These are phyloP conservation scores for Drosophila neocordata DNA, from an alignment of 1,140 invertebrate genomes.

Conservation along the genomic window DNA sequence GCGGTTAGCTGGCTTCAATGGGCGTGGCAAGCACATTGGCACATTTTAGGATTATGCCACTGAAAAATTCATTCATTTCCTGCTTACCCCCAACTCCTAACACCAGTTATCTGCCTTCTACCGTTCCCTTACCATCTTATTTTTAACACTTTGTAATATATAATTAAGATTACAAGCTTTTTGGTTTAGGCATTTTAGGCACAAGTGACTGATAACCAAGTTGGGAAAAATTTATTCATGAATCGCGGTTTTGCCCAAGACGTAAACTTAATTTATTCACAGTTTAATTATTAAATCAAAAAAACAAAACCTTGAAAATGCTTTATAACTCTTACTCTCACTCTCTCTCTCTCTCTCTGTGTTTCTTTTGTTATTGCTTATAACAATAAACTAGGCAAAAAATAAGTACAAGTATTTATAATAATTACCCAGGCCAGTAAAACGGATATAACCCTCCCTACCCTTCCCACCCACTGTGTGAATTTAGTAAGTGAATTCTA, in stretches of 20 bases:
- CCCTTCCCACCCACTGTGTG: neutral
- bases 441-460: conserved; percentile 7
- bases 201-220: conserved; percentile 76
- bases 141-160: conserved; percentile 78
- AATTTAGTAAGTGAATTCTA: neutral
- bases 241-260: neutral
- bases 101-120: too few species aligned
- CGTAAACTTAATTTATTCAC: conserved; percentile 63
- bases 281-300: conserved; percentile 71
- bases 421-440: conserved; percentile 12
- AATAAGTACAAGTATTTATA: conserved; percentile 14
- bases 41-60: conserved; percentile 76
- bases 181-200: conserved; percentile 63
- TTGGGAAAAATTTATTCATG: conserved; percentile 76
- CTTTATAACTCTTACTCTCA: neutral
- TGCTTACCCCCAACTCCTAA: conserved; percentile 13
- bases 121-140: neutral
- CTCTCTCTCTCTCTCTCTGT: neutral
- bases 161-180: conserved; percentile 80
- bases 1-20: conserved; percentile 38
- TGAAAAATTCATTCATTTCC: conserved; percentile 81
- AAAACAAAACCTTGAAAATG: conserved; percentile 35
- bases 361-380: neutral
- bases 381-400: conserved; percentile 3
- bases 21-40: conserved; percentile 69